Evolutionary conservation across 2,797 vertebrate genomes (phyloP).

Genomic region (Fistularia tabacaria): DNA sequence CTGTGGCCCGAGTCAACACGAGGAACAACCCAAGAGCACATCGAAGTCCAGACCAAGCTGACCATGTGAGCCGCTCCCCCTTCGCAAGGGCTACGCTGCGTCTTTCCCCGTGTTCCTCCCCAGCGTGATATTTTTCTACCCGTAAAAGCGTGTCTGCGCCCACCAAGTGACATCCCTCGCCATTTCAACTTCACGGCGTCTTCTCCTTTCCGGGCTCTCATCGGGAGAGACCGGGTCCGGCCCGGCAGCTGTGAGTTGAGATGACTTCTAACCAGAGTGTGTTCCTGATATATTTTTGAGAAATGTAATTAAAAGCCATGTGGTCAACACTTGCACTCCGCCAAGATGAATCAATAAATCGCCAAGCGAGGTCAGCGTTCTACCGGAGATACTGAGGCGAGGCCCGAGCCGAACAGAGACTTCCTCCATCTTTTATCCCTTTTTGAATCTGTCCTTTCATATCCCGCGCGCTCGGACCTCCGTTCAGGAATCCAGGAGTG

Average conservation of each 20-base stretch:
- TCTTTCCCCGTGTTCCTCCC: slow-evolving; percentile 59
- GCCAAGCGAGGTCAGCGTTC: slow-evolving; percentile 57
- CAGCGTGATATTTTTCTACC: slow-evolving; percentile 41
- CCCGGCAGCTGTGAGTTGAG: slow-evolving; percentile 20
- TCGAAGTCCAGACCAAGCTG: slow-evolving; percentile 60
- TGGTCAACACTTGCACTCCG: slow-evolving; percentile 67
- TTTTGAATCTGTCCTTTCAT: slow-evolving; percentile 35
- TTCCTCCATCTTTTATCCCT: slow-evolving; percentile 31
- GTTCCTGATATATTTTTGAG: slow-evolving; percentile 46
- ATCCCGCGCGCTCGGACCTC: slow-evolving; percentile 25
- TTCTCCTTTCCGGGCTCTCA: slow-evolving; percentile 48
- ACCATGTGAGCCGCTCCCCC: slow-evolving; percentile 55
- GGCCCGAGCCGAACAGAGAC: slow-evolving; percentile 37
- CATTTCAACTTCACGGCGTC: slow-evolving; percentile 58
- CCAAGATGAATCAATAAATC: slow-evolving; percentile 69
- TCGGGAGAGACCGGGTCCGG: slow-evolving; percentile 32
- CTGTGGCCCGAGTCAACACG: slow-evolving; percentile 48
- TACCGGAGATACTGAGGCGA: slow-evolving; percentile 35
- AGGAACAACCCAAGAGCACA: slow-evolving; percentile 52
- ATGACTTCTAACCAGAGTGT: slow-evolving; percentile 20
- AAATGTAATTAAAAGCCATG: slow-evolving; percentile 67
- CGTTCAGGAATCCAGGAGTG: slow-evolving; percentile 37
- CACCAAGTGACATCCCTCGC: slow-evolving; percentile 31
- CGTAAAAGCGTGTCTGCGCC: slow-evolving; percentile 15
- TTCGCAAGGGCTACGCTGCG: slow-evolving; percentile 74